These are phyloP conservation scores for Thunnus thynnus DNA, from an alignment of 2,113 vertebrate genomes.

Conservation along the genomic window DNA sequence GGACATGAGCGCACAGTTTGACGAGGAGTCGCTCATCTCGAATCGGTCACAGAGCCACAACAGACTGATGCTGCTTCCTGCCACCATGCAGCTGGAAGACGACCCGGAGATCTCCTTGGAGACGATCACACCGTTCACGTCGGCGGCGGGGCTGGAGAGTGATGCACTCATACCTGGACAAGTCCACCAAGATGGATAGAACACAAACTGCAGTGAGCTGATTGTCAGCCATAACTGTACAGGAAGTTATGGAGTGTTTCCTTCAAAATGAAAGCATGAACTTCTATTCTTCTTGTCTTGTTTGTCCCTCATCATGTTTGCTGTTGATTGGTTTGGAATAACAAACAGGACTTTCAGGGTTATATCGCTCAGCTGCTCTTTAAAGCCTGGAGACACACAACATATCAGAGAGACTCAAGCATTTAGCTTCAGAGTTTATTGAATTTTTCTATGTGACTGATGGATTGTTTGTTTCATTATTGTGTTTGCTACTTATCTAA, in stretches of 20 bases:
- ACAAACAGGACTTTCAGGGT: neutral
- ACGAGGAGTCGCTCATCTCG: conserved; percentile 74
- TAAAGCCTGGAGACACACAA: no score
- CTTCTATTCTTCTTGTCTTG: neutral
- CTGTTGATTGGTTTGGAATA: neutral
- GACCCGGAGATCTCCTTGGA: conserved; percentile 80
- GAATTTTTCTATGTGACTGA: no score
- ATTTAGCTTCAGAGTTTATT: no score
- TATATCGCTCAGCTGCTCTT: no score
- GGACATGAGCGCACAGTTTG: conserved; percentile 59
- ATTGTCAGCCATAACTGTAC: neutral
- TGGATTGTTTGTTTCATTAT: no score
- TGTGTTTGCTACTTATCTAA: no score
- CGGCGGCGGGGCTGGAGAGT: conserved; percentile 58
- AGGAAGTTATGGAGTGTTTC: neutral
- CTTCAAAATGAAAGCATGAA: neutral
- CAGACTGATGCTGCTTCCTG: conserved; percentile 62
- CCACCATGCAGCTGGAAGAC: conserved; percentile 74
- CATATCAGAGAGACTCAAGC: no score
- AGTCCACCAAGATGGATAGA: conserved; percentile 48
- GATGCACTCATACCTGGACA: conserved; percentile 67
- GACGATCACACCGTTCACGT: conserved; percentile 71
- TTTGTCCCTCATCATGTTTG: neutral
- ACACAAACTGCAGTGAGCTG: neutral
- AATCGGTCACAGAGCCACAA: conserved; percentile 58